These are phyloP conservation scores for Leistus spinibarbis DNA, from an alignment of 2,888 invertebrate genomes.

Conservation along the genomic window DNA sequence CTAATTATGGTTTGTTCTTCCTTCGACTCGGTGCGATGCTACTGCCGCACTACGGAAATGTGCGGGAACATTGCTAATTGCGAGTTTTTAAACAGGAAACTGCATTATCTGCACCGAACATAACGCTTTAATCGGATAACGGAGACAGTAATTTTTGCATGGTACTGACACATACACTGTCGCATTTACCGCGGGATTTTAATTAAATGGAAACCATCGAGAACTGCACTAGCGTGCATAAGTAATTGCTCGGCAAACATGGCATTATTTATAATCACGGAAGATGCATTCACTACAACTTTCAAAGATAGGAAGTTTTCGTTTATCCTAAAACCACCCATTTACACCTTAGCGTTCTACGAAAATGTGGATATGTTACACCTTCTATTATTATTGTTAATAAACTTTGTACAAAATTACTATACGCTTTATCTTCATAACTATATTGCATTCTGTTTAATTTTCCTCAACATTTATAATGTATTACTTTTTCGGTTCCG, in stretches of 20 bases:
- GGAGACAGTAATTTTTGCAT: constrained; percentile 31
- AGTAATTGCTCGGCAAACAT: neutral
- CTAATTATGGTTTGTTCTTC: neutral
- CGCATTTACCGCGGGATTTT: neutral
- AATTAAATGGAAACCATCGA: constrained; percentile 3
- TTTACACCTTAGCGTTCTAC: no score
- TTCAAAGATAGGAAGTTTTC: no score
- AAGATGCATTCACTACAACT: neutral
- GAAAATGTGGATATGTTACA: no score
- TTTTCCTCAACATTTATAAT: no score
- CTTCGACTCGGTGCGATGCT: neutral
- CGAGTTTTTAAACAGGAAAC: constrained; percentile 31
- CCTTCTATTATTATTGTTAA: no score
- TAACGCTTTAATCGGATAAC: constrained; percentile 34
- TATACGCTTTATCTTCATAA: no score
- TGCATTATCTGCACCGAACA: constrained; percentile 27
- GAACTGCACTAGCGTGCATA: neutral
- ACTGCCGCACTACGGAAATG: neutral
- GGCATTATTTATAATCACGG: neutral
- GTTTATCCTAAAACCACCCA: no score
- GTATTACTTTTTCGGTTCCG: no score
- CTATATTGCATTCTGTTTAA: no score
- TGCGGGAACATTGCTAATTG: constrained; percentile 13
- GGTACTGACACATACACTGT: neutral
- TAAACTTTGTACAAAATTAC: no score